Evolutionary conservation across 30 jellyfish, hydroid and myxozoan species (phyloP).

Genomic region (Chironex yamaguchii): DNA sequence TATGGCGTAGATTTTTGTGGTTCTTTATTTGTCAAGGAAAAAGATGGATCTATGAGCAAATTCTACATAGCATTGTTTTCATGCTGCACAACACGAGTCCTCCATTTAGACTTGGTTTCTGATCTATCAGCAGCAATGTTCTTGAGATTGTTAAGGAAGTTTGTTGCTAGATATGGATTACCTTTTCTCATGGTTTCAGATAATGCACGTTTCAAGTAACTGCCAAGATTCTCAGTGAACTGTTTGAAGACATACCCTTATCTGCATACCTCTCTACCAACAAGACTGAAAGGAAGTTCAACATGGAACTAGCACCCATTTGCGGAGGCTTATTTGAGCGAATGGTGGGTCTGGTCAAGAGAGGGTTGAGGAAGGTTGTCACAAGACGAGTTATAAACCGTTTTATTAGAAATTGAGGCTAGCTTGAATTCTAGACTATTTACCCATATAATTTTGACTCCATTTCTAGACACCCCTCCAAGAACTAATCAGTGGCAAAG

Average conservation of each 20-base stretch:
- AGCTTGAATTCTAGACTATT: slow-evolving; percentile 48
- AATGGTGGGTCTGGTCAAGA: slow-evolving; percentile 20
- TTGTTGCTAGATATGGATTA: slow-evolving; percentile 53
- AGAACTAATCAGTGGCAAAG: no score
- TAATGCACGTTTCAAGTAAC: slow-evolving; percentile 17
- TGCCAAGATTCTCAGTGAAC: not conserved
- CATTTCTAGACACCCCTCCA: no score
- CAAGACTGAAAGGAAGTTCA: slow-evolving; percentile 25
- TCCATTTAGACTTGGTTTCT: slow-evolving; percentile 65
- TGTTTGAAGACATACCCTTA: not conserved
- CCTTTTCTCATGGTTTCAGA: slow-evolving; percentile 54
- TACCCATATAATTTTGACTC: slow-evolving; percentile 20
- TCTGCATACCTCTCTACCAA: not conserved
- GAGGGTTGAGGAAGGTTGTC: slow-evolving; percentile 6
- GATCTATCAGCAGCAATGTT: slow-evolving; percentile 40
- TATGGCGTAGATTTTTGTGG: no score
- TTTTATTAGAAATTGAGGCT: not conserved
- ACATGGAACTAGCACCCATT: slow-evolving; percentile 46
- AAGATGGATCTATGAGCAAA: no score
- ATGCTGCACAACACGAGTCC: slow-evolving; percentile 52
- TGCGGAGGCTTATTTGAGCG: slow-evolving; percentile 65
- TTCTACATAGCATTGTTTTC: slow-evolving; percentile 37
- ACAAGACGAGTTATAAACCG: not conserved
- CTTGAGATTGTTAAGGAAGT: slow-evolving; percentile 36
- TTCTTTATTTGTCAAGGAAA: no score